phyloP scores from a whole-genome alignment of 2,888 invertebrate genomes.

The Andrena camellia region DNA sequence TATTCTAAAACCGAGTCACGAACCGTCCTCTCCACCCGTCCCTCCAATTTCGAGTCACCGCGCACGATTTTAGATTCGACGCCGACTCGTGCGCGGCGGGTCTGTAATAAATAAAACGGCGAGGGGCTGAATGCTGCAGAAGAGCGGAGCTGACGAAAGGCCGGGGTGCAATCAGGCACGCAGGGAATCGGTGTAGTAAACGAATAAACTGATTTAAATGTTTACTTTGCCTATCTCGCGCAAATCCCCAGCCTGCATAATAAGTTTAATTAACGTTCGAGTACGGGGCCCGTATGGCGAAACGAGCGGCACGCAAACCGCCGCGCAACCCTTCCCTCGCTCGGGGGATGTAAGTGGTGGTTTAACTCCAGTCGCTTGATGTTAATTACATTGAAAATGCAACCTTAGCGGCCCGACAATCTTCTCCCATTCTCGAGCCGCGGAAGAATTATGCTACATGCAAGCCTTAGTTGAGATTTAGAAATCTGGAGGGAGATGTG shows the following conservation, averaged over 20 bases:
- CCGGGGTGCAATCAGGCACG: background rate
- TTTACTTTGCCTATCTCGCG: slow-evolving; percentile 36
- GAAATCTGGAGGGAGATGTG: no score
- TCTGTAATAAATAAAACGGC: no score
- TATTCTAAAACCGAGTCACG: slow-evolving; percentile 4
- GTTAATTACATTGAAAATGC: slow-evolving; percentile 37
- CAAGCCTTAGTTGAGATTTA: background rate
- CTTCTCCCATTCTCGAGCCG: background rate
- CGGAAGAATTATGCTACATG: background rate
- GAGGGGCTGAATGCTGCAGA: no score
- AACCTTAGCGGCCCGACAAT: slow-evolving; percentile 12
- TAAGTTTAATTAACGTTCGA: slow-evolving; percentile 50
- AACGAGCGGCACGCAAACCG: slow-evolving; percentile 38
- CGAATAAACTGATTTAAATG: slow-evolving; percentile 47
- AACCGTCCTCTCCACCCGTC: background rate
- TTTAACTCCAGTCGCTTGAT: slow-evolving; percentile 22
- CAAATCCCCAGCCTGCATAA: slow-evolving; percentile 42
- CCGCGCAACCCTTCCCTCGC: background rate
- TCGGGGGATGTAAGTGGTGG: slow-evolving; percentile 12
- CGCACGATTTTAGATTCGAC: no score
- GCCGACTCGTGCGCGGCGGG: no score
- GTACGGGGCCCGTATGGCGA: slow-evolving; percentile 29
- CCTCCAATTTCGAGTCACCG: no score
- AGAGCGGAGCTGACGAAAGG: background rate
- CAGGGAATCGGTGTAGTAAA: background rate